Conservation (phyloP, 2,113 vertebrate genomes). For the Cebus imitator region DNA sequence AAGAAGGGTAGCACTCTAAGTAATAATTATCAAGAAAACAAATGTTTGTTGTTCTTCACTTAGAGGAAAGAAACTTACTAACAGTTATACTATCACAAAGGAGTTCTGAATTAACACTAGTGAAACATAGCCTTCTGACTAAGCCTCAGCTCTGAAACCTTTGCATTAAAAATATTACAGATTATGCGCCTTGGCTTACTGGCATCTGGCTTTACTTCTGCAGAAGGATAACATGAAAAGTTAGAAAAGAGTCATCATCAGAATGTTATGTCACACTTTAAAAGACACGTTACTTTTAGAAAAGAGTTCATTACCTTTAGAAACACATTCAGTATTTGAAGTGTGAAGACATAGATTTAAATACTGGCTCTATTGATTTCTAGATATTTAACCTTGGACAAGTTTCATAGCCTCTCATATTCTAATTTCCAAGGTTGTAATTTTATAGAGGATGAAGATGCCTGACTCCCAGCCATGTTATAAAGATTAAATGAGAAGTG, state of each 20-base stretch:
- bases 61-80: not conserved
- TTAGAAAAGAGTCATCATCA: not conserved
- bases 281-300: not conserved
- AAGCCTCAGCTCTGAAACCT: not conserved
- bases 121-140: not conserved
- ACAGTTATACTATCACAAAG: not conserved
- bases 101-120: not conserved
- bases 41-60: not conserved
- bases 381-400: not conserved
- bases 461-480: not conserved
- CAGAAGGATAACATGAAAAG: not conserved
- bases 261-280: not conserved
- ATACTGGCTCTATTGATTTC: not conserved
- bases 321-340: not conserved
- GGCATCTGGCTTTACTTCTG: not conserved
- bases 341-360: not conserved
- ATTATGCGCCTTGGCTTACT: not conserved
- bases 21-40: constrained; percentile 16
- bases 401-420: not conserved
- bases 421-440: not conserved
- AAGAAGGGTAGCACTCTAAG: not conserved
- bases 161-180: not conserved
- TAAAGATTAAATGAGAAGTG: not conserved
- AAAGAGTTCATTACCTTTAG: not conserved
- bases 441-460: not conserved